Conservation (phyloP, 2,797 vertebrate genomes). For the Coranthus polyacanthus region DNA sequence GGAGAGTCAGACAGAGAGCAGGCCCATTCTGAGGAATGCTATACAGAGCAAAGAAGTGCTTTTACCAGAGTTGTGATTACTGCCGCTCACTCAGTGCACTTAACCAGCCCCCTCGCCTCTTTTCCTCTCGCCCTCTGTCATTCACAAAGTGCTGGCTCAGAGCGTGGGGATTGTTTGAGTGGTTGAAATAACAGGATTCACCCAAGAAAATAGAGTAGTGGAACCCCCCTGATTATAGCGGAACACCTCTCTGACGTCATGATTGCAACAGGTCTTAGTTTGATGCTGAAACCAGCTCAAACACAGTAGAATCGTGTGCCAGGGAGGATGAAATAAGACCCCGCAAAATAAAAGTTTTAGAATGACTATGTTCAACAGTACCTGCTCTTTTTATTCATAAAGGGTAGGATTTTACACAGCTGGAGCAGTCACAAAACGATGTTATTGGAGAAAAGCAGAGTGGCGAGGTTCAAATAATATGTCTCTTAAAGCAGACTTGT, state of each 20-base stretch:
- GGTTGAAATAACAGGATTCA: constrained; percentile 78
- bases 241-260: constrained; percentile 66
- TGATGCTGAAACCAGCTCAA: constrained; percentile 5
- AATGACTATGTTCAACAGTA: too few relatives aligned
- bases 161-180: constrained; percentile 67
- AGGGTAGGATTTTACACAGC: too few relatives aligned
- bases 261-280: constrained; percentile 22
- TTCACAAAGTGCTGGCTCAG: constrained; percentile 70
- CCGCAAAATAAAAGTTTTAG: too few relatives aligned
- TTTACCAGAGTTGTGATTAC: constrained; percentile 87
- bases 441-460: too few relatives aligned
- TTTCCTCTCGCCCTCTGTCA: constrained; percentile 73
- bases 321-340: too few relatives aligned
- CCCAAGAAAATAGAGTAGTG: constrained; percentile 59
- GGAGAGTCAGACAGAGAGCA: constrained; percentile 57
- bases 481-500: too few relatives aligned
- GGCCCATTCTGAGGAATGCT: constrained; percentile 72
- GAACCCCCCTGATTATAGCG: constrained; percentile 69
- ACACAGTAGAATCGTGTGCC: background rate
- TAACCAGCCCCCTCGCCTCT: constrained; percentile 79
- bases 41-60: constrained; percentile 77
- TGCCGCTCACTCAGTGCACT: constrained; percentile 80
- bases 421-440: too few relatives aligned
- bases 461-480: too few relatives aligned
- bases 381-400: too few relatives aligned